Conservation (phyloP, 2,888 invertebrate species). For the Epinotia nisella region DNA sequence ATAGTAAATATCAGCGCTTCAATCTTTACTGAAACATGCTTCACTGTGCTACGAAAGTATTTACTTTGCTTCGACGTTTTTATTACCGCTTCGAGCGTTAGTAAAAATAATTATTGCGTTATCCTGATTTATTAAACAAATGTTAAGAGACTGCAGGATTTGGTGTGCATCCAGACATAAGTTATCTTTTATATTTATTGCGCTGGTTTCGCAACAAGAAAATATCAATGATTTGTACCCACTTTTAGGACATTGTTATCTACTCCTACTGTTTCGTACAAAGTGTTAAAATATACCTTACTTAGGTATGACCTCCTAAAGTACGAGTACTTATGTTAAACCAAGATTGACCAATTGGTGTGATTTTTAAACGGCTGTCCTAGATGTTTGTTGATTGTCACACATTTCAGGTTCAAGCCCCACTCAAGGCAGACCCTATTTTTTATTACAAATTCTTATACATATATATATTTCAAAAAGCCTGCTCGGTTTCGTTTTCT, state of each 20-base stretch:
- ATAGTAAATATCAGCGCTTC: background rate
- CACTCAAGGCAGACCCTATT: too few relatives aligned
- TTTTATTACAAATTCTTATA: too few relatives aligned
- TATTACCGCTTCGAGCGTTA: slow-evolving; percentile 30
- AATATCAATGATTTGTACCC: background rate
- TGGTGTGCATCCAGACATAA: slow-evolving; percentile 6
- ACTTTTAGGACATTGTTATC: background rate
- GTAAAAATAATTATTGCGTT: slow-evolving; percentile 29
- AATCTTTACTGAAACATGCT: slow-evolving; percentile 15
- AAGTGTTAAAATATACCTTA: too few relatives aligned
- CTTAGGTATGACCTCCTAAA: too few relatives aligned
- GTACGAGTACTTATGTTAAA: too few relatives aligned
- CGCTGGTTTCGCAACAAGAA: background rate
- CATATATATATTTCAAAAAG: too few relatives aligned
- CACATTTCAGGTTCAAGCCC: too few relatives aligned
- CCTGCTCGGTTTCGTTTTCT: too few relatives aligned
- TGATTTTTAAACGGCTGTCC: too few relatives aligned
- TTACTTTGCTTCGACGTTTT: slow-evolving; percentile 36
- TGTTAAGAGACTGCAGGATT: slow-evolving; percentile 15
- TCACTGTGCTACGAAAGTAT: slow-evolving; percentile 32
- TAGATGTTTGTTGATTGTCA: too few relatives aligned
- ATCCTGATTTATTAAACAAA: slow-evolving; percentile 35
- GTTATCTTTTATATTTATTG: slow-evolving; percentile 8
- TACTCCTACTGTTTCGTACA: background rate
- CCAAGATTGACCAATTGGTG: too few relatives aligned